Evolutionary conservation across 2,888 invertebrate genomes (phyloP).

Genomic region (Marronus borbonicus): DNA sequence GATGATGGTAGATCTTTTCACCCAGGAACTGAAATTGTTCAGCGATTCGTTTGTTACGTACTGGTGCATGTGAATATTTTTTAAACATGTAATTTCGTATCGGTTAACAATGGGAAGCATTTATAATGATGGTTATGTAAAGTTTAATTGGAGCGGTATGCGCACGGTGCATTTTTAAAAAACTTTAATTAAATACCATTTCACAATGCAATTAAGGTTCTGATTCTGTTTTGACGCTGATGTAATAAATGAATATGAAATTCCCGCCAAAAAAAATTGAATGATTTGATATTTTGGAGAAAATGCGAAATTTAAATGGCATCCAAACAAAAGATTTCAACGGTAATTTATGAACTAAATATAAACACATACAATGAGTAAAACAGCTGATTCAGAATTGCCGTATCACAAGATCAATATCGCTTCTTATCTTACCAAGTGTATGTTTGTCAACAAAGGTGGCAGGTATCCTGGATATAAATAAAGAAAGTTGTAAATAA

Average conservation of each 20-base stretch:
- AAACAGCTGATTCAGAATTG: neutral
- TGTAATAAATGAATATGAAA: too few species aligned
- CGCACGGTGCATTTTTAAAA: too few species aligned
- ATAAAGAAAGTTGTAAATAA: constrained; percentile 4
- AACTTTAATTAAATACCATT: too few species aligned
- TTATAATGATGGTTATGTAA: neutral
- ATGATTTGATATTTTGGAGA: neutral
- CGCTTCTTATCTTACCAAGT: neutral
- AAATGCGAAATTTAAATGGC: neutral
- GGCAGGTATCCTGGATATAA: neutral
- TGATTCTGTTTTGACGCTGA: too few species aligned
- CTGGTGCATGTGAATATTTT: constrained; percentile 1
- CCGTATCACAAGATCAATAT: neutral
- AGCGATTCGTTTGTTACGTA: constrained; percentile 11
- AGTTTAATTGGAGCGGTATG: neutral
- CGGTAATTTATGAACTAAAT: neutral
- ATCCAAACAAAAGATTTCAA: neutral
- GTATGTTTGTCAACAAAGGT: constrained; percentile 4
- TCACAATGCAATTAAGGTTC: too few species aligned
- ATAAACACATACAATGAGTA: constrained; percentile 2
- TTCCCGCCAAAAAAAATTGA: neutral
- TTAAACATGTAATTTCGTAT: neutral
- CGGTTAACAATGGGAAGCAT: constrained; percentile 3
- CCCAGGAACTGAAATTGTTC: constrained; percentile 22
- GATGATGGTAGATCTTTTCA: constrained; percentile 21